Percentiles rank a stretch among this genome's conserved stretches.
phyloP scores from a whole-genome alignment of 1,140 invertebrate species.

The Andricus grossulariae region DNA sequence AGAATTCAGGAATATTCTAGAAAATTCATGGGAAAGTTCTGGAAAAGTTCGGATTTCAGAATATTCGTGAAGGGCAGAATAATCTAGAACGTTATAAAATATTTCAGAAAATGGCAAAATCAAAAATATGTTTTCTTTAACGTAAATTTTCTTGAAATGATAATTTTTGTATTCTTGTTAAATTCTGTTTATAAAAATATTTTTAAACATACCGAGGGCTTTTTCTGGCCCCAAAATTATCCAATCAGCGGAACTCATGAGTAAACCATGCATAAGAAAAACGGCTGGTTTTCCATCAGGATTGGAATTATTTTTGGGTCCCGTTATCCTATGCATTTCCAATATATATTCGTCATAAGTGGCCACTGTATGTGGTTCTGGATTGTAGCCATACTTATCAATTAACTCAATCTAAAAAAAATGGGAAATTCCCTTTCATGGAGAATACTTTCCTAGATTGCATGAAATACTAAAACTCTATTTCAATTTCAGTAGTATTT shows the following conservation, averaged over 20 bases:
- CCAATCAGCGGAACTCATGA: slow-evolving; percentile 44
- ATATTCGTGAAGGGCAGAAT: too few species aligned
- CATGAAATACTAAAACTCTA: too few species aligned
- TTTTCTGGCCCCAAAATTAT: slow-evolving; percentile 45
- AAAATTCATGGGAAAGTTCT: too few species aligned
- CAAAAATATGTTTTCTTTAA: too few species aligned
- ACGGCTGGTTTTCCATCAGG: slow-evolving; percentile 32
- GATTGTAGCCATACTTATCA: slow-evolving; percentile 75
- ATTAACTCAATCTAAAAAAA: slow-evolving; percentile 77
- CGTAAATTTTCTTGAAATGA: too few species aligned
- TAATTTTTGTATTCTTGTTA: slow-evolving; percentile 50
- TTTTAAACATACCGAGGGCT: slow-evolving; percentile 37
- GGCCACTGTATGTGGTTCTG: slow-evolving; percentile 74
- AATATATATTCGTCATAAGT: slow-evolving; percentile 75
- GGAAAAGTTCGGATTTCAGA: too few species aligned
- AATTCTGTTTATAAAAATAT: background rate
- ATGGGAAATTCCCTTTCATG: background rate
- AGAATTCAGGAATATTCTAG: too few species aligned
- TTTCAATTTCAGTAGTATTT: too few species aligned
- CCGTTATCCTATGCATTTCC: slow-evolving; percentile 54
- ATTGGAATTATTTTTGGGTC: slow-evolving; percentile 35
- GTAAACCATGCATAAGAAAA: slow-evolving; percentile 48
- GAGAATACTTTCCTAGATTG: too few species aligned
- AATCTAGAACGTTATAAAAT: too few species aligned
- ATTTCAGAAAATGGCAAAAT: too few species aligned